Base-by-base conservation (phyloP, 2,113 vertebrate genomes). In the Eurystomus gularis region DNA sequence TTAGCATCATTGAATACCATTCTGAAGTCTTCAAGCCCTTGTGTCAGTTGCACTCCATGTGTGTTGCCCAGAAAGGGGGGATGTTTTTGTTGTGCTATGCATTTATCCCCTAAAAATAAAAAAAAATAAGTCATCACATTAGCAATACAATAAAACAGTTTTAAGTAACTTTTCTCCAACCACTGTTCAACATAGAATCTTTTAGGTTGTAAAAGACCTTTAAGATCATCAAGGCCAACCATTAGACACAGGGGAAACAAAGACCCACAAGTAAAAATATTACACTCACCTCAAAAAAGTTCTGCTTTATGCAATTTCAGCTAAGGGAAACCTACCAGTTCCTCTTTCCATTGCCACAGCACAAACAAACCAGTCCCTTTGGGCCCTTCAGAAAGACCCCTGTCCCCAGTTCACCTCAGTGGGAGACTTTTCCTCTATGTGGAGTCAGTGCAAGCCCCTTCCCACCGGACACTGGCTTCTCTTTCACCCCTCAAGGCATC, bases 391-490 rank as follows among this genome's bases (percentile, higher is more conserved):
- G 28, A 66, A 82, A 52, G 17, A 46, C 3, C 1, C 14, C 15
- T 61, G 25, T 46, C 28, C 4, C 25, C 0, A 1, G 25, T 68
- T 73, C 66, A 64, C 16, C 39, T 52, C 20, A 10, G 5, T 12
- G 6, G 39, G 11, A 17, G 3, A 42, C 48, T 26, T 62, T 26
- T 42, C 12, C 26, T 51, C 16, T 31, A 4, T 4, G 2, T 31
- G 39, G 13, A 6, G 11, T 28, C 61, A 80, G 66, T 1, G 2
- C 21, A 68, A 49, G 7, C 11, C 16, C 12, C 26, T 49, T 73
- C 40, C 31, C 33, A 20, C 21, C 0, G 1, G 40, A 88, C 10
- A 57, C 37, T 0, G 0, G 12, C 25, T 57, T 70, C 37, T 57
- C 42, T 28, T 8, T 49, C 46, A 72, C 21, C 12, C 10, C 25